A percentile compares a stretch with the other conserved stretches of the same genome.
These are phyloP conservation scores for Rhabdomys dilectus DNA, from an alignment of 2,113 vertebrate genomes.

Conservation along the genomic window DNA sequence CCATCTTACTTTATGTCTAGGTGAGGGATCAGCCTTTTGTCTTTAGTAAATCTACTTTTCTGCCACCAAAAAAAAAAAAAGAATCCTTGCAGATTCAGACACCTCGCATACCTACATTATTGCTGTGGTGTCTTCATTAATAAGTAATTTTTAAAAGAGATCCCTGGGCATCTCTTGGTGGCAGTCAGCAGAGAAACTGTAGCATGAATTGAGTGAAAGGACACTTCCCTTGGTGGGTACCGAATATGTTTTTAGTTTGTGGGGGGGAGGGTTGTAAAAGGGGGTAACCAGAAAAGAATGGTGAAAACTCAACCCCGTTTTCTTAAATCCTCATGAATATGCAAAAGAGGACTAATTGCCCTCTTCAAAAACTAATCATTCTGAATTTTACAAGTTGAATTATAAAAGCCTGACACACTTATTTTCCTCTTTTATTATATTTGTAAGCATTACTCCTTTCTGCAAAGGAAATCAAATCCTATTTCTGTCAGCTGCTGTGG, in stretches of 20 bases:
- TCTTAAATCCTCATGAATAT: constrained; percentile 86
- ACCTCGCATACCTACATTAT: neutral
- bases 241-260: constrained; percentile 78
- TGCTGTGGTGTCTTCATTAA: neutral
- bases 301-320: constrained; percentile 78
- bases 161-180: neutral
- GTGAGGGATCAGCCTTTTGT: neutral
- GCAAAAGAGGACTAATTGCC: constrained; percentile 88
- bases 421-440: constrained; percentile 89
- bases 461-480: constrained; percentile 90
- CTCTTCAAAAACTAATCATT: constrained; percentile 89
- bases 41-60: rapidly evolving
- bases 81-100: neutral
- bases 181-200: neutral
- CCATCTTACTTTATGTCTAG: neutral
- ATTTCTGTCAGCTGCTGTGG: constrained; percentile 87
- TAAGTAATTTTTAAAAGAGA: neutral
- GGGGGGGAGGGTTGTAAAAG: constrained; percentile 51
- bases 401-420: constrained; percentile 87
- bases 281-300: constrained; percentile 64
- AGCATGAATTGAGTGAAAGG: neutral
- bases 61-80: neutral
- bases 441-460: constrained; percentile 88
- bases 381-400: constrained; percentile 87
- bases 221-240: constrained; percentile 34